Base-by-base conservation (phyloP, 2,888 invertebrate species). In the Archips xylosteana region DNA sequence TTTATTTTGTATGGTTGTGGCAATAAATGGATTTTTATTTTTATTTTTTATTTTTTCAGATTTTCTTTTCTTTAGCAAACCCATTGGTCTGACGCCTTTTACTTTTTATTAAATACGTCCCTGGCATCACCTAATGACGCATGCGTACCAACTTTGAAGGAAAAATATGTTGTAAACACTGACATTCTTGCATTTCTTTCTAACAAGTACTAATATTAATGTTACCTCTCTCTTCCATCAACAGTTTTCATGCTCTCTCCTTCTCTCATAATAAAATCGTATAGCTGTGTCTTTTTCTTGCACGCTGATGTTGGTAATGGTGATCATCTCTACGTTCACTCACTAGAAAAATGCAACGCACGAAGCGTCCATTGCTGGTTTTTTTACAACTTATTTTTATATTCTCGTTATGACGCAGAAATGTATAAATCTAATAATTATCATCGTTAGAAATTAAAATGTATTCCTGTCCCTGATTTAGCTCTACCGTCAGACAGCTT, bases 141-240 rank as follows among this genome's bases (percentile, higher is more conserved):
- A 94, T 93, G 94, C 93, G 94, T 89, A 88, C 89, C 90, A 90
- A 91, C 88, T 88, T 80, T 84, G 80, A 84, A 81, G 80, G 79
- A 83, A 85, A 86, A 81, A 83, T 80, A 81, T 85, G 83, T 85
- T 86, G 87, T 81, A 81, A 78, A 78, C 78, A 84, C 84, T 89
- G 87, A 88, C 87, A 86, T 89, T 82, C 84, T 77, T 75, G 72
- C 76, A 57, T 90, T 90, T 87, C 89, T 76, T 75, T 92, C 84
- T 76, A 76, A 75, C 88, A 70, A 74, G 23, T 0, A 0, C 3
- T 0, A 45, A 59, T 36, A 36, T 2, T 32, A 39, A 73, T 73
- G 66, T 67, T 39, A 39, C 75, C n/a, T 87, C 83, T 85, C 85
- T 80, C 79, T 89, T 80, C 72, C 79, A 84, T 85, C 83, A 87